Conservation (phyloP, 2,888 invertebrate species). For the Alitta virens region DNA sequence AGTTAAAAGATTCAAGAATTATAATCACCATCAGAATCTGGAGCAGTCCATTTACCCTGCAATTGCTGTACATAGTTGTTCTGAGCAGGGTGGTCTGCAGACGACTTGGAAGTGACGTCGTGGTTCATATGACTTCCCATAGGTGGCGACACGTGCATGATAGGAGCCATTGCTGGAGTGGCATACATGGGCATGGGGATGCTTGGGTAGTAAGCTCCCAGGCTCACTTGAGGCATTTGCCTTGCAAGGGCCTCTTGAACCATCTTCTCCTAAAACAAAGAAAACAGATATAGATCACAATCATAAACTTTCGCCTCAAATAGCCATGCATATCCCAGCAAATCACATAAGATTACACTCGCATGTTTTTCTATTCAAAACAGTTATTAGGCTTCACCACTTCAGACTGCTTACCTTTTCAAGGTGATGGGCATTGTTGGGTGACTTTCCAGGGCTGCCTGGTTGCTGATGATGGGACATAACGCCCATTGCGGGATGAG, state of each 20-base stretch:
- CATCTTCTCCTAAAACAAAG: constrained; percentile 39
- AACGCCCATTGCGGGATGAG: background rate
- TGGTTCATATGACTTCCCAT: constrained; percentile 13
- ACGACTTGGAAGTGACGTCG: background rate
- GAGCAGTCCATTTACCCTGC: constrained; percentile 34
- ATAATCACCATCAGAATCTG: no score
- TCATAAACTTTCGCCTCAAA: no score
- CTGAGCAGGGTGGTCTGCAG: constrained; percentile 20
- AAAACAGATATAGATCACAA: no score
- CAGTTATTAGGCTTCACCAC: no score
- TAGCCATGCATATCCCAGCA: no score
- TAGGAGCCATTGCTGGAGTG: constrained; percentile 62
- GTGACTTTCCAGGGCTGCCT: background rate
- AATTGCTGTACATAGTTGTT: constrained; percentile 44
- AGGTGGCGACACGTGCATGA: constrained; percentile 64
- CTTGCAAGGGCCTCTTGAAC: constrained; percentile 47
- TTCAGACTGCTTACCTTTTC: constrained; percentile 12
- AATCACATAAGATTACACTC: no score
- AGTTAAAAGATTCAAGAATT: no score
- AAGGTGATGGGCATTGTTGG: background rate
- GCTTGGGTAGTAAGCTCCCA: constrained; percentile 32
- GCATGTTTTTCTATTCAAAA: no score
- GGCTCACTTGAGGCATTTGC: constrained; percentile 42
- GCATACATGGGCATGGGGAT: constrained; percentile 57
- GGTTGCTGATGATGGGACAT: constrained; percentile 1